Percentiles rank a stretch among this genome's conserved stretches.
Conservation (phyloP, 2,888 invertebrate species). For the Eristalis pertinax region DNA sequence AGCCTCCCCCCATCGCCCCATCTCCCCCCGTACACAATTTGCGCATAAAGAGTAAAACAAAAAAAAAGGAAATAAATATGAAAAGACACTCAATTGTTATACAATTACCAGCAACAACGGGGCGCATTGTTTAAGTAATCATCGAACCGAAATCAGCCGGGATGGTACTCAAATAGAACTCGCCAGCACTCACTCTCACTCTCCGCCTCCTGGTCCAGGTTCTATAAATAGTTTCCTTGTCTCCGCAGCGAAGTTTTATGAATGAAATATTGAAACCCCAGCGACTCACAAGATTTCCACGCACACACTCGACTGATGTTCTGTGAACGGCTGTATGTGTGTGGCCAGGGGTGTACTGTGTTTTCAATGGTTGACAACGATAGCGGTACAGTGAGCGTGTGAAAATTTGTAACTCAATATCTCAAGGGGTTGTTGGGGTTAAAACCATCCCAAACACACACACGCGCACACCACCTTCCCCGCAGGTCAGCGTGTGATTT, state of each 20-base stretch:
- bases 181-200: background rate
- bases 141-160: slow-evolving; percentile 30
- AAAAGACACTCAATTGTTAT: slow-evolving; percentile 16
- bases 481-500: background rate
- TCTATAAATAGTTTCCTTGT: slow-evolving; percentile 10
- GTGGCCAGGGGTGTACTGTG: background rate
- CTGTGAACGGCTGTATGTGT: background rate
- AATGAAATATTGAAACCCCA: slow-evolving; percentile 2
- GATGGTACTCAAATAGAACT: slow-evolving; percentile 24
- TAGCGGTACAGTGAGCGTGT: slow-evolving; percentile 51
- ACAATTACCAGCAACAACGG: slow-evolving; percentile 16
- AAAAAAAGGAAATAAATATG: background rate
- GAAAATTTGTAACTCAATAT: slow-evolving; percentile 61
- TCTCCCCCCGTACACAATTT: background rate
- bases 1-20: background rate
- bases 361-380: background rate
- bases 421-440: slow-evolving; percentile 55
- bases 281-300: background rate
- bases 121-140: slow-evolving; percentile 40
- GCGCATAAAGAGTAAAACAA: background rate
- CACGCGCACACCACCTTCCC: background rate
- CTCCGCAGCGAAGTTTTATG: background rate
- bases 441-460: too few relatives aligned
- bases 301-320: background rate
- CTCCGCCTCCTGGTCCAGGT: slow-evolving; percentile 9